Base-by-base conservation (phyloP, 1,140 invertebrate genomes). In the Pissodes strobi region DNA sequence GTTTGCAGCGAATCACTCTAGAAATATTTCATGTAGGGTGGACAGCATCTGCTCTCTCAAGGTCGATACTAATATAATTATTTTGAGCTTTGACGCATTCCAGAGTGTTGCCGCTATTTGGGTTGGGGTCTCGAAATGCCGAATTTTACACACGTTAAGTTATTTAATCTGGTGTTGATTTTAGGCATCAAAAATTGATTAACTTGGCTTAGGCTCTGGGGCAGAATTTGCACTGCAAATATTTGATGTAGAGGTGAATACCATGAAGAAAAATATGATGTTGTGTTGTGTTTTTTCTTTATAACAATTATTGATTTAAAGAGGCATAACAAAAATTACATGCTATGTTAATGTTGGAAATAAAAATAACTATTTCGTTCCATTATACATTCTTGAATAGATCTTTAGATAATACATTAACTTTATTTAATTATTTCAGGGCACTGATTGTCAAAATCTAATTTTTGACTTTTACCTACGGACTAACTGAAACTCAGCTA, bases 21-120 rank as follows among this genome's bases (percentile, higher is more conserved):
- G 9, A 15, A 43, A 41, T 57, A 25, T 13, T 57, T 41, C 21
- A 30, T 38, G 18, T 23, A 45, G 21, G 39, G 22, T 57, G 55
- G 38, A 21, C 55, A 57, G 21, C 55, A 57, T 57, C 55, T 57
- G 55, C 22, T 41, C 39, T 34, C 55, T 34, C 13, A 23, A 57
- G 39, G 43, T 57, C 55, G 55, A 57, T 57, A 27, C 55, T 57
- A 57, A 57, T 57, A 57, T 45, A 57, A 57, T 57, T 57, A 57
- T 57, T 57, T 57, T 45, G 55, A 27, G 55, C 55, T 57, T 43
- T 57, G 39, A 57, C 55, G 55, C 39, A 45, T 57, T 57, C 22
- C 12, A 57, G 55, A 57, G 38, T 39, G 38, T 57, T 57, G 39
- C 12, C 21, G 25, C 18, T 52, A 52, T 57, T 57, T 57, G 55